phyloP scores from a whole-genome alignment of 2,797 vertebrate genomes.

The Eidolon dupreanum region DNA sequence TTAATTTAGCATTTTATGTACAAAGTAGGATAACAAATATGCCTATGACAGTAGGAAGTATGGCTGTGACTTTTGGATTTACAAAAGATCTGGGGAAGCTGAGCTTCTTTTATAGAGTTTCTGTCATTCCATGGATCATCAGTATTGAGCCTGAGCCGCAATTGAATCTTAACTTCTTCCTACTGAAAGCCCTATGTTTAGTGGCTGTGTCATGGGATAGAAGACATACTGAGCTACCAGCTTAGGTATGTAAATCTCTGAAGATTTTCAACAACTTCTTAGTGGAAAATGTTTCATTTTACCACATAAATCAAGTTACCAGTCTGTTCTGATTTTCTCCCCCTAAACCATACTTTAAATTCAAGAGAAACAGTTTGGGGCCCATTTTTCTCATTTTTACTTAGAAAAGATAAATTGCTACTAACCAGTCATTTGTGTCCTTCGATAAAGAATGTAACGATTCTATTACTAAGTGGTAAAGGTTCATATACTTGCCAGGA shows the following conservation, averaged over 20 bases:
- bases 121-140: background rate
- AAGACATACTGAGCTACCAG: slow-evolving; percentile 17
- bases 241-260: slow-evolving; percentile 49
- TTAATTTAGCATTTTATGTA: background rate
- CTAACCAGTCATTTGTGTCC: background rate
- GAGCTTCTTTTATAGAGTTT: background rate
- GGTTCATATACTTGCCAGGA: background rate
- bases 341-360: background rate
- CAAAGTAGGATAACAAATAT: background rate
- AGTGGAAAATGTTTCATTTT: slow-evolving; percentile 48
- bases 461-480: background rate
- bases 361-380: background rate
- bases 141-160: background rate
- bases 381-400: slow-evolving; percentile 18
- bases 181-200: slow-evolving; percentile 34
- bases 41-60: background rate
- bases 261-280: slow-evolving; percentile 10
- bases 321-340: background rate
- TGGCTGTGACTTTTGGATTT: background rate
- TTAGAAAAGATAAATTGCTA: slow-evolving; percentile 15
- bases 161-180: background rate
- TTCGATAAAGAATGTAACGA: background rate
- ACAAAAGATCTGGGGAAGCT: background rate
- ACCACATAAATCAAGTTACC: slow-evolving; percentile 53
- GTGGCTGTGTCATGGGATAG: background rate